These are phyloP conservation scores for Gasterosteus aculeatus DNA, from an alignment of 2,113 vertebrate species.

Conservation along the genomic window DNA sequence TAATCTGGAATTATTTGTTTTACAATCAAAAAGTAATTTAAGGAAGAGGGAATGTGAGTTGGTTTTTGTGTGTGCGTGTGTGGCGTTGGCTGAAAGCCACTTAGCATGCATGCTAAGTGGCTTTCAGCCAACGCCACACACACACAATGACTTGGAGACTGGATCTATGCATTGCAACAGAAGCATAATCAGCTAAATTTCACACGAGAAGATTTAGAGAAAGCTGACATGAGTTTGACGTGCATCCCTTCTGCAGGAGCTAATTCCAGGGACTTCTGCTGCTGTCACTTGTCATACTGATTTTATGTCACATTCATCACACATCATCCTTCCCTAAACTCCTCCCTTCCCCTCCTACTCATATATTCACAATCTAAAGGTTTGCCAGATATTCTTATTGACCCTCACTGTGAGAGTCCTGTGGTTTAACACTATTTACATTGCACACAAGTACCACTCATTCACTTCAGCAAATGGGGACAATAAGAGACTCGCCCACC, in stretches of 20 bases:
- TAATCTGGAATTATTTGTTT: neutral
- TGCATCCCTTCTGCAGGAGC: conserved; percentile 6
- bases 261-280: conserved; percentile 24
- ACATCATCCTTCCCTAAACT: neutral
- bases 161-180: neutral
- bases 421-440: neutral
- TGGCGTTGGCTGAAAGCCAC: neutral
- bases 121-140: too few relatives aligned
- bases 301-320: neutral
- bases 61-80: neutral
- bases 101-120: too few relatives aligned
- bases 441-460: neutral
- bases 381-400: neutral
- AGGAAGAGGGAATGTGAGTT: neutral
- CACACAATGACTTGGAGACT: neutral
- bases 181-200: neutral
- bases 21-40: neutral
- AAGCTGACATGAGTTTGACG: conserved; percentile 19
- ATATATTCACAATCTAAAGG: neutral
- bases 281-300: conserved; percentile 31
- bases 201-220: conserved; percentile 6
- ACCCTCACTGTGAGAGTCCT: neutral
- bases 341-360: neutral
- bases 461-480: neutral
- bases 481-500: neutral